A percentile compares a stretch with the other conserved stretches of the same genome.
Evolutionary conservation across 2,888 invertebrate genomes (phyloP).

Genomic region (Tetranychus truncatus): DNA sequence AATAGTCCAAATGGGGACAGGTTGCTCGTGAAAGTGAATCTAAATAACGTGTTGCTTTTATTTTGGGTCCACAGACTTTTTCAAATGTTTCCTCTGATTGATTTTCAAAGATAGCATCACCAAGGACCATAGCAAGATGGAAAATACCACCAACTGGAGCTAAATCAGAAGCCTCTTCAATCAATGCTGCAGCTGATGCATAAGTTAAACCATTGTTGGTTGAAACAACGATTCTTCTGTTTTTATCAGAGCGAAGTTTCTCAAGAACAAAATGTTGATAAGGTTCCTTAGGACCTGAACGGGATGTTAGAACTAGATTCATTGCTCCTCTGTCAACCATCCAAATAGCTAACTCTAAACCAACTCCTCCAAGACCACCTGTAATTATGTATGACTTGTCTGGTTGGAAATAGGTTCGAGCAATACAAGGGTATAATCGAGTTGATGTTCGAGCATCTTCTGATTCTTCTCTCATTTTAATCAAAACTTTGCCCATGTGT

Average conservation of each 20-base stretch:
- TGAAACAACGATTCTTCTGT: slow-evolving; percentile 48
- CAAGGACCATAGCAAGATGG: slow-evolving; percentile 63
- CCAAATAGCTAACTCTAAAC: slow-evolving; percentile 79
- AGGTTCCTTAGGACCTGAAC: slow-evolving; percentile 72
- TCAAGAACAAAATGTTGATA: slow-evolving; percentile 72
- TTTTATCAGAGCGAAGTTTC: slow-evolving; percentile 34
- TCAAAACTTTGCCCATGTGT: slow-evolving; percentile 87
- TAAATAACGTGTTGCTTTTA: slow-evolving; percentile 56
- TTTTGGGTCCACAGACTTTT: slow-evolving; percentile 64
- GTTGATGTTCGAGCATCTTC: slow-evolving; percentile 29
- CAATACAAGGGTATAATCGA: slow-evolving; percentile 40
- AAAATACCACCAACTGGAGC: slow-evolving; percentile 69
- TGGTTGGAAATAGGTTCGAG: slow-evolving; percentile 53
- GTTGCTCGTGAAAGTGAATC: slow-evolving; percentile 70
- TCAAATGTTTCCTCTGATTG: slow-evolving; percentile 60
- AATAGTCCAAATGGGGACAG: slow-evolving; percentile 77
- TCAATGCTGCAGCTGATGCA: slow-evolving; percentile 47
- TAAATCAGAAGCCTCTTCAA: slow-evolving; percentile 46
- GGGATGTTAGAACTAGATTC: slow-evolving; percentile 63
- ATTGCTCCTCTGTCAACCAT: slow-evolving; percentile 69
- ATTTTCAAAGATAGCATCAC: slow-evolving; percentile 70
- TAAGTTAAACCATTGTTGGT: slow-evolving; percentile 35
- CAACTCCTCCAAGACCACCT: slow-evolving; percentile 85
- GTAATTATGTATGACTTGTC: slow-evolving; percentile 38
- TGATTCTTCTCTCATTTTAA: slow-evolving; percentile 42